These are phyloP conservation scores for Phoenicopterus ruber DNA, from an alignment of 2,113 vertebrate species.

Conservation along the genomic window DNA sequence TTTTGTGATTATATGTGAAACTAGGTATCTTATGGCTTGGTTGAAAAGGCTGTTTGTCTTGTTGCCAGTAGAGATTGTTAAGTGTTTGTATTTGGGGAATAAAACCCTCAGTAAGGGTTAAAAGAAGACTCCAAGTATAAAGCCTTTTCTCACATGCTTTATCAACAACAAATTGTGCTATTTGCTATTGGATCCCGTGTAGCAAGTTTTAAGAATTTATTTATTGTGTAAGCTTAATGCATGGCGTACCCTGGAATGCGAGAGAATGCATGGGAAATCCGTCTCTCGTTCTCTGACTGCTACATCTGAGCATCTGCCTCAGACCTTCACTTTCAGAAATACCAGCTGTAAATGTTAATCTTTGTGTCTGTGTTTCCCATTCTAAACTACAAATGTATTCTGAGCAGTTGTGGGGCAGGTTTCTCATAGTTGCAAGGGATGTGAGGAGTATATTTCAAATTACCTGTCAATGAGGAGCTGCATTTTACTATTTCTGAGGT, in stretches of 20 bases:
- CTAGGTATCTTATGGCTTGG: not conserved
- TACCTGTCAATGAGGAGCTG: not conserved
- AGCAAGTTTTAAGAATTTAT: not conserved
- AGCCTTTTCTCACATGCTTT: not conserved
- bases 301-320: not conserved
- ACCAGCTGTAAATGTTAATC: not conserved
- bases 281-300: not conserved
- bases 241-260: not conserved
- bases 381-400: not conserved
- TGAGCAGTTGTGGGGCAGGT: not conserved
- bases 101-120: not conserved
- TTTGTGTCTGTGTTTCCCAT: not conserved
- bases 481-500: not conserved
- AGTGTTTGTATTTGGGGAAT: not conserved
- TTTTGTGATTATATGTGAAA: not conserved
- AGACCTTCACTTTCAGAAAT: not conserved
- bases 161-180: not conserved
- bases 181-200: not conserved
- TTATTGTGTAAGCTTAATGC: not conserved
- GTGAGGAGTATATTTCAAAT: not conserved
- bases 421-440: not conserved
- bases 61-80: not conserved
- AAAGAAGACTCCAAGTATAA: not conserved
- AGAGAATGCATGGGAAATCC: constrained; percentile 1
- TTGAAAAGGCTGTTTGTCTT: not conserved